Evolutionary conservation across 2,888 invertebrate species (phyloP).

Genomic region (Podabrus alpinus): DNA sequence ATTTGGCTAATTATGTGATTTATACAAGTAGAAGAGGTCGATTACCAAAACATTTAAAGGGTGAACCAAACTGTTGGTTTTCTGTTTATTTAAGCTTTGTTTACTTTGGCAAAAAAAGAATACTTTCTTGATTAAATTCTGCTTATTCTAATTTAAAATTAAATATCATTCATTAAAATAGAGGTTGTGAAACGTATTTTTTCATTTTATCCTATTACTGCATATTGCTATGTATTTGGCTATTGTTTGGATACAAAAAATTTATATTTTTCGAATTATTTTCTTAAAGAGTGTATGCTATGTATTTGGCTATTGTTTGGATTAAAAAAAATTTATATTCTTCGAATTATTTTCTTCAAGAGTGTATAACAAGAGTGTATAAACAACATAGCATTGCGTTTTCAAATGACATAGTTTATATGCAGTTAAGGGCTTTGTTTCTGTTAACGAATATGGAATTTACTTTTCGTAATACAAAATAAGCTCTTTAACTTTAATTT

Average conservation of each 20-base stretch:
- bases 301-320: no score
- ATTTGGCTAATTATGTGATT: not conserved
- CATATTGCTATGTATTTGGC: no score
- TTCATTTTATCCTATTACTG: no score
- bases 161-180: not conserved
- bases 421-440: not conserved
- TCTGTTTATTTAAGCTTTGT: not conserved
- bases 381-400: no score
- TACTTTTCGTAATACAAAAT: not conserved
- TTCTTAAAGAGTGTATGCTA: no score
- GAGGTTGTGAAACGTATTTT: not conserved
- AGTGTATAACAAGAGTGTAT: no score
- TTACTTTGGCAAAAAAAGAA: not conserved
- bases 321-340: no score
- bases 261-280: no score
- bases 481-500: not conserved
- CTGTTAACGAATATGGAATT: not conserved
- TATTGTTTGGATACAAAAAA: no score
- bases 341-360: no score
- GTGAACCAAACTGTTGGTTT: not conserved
- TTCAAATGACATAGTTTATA: no score
- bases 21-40: not conserved
- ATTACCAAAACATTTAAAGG: not conserved
- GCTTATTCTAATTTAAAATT: not conserved
- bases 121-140: not conserved